A percentile compares a stretch with the other conserved stretches of the same genome.
These are phyloP conservation scores for Lasioglossum baleicum DNA, from an alignment of 1,140 invertebrate species.

Conservation along the genomic window DNA sequence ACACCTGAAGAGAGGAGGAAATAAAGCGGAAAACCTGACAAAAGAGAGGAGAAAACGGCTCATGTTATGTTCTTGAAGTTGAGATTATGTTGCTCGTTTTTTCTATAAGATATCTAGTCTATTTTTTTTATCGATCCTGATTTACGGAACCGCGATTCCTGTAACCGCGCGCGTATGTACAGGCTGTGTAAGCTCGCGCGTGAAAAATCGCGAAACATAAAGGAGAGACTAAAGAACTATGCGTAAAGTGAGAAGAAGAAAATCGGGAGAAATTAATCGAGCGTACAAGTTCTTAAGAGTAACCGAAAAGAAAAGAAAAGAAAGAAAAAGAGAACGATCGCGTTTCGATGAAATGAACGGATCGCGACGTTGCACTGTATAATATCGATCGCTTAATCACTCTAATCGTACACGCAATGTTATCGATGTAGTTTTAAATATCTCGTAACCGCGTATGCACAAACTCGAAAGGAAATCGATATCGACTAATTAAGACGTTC, in stretches of 20 bases:
- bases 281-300: not conserved
- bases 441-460: constrained; percentile 43
- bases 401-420: not conserved
- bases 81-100: constrained; percentile 63
- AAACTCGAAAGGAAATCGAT: constrained; percentile 48
- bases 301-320: not conserved
- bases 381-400: not conserved
- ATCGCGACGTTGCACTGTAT: not conserved
- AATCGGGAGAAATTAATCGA: not conserved
- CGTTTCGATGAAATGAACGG: not conserved
- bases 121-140: constrained; percentile 40
- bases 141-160: constrained; percentile 21
- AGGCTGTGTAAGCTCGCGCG: not conserved
- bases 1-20: not conserved
- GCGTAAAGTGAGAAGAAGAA: not conserved
- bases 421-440: constrained; percentile 28
- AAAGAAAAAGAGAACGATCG: not conserved
- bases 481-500: constrained; percentile 46
- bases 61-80: constrained; percentile 58
- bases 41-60: constrained; percentile 1
- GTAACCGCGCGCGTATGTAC: no score
- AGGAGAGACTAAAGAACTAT: not conserved
- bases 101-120: constrained; percentile 43
- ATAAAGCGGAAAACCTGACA: not conserved
- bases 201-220: not conserved